Conservation (phyloP, 2,113 vertebrate species). For the Alces alces region DNA sequence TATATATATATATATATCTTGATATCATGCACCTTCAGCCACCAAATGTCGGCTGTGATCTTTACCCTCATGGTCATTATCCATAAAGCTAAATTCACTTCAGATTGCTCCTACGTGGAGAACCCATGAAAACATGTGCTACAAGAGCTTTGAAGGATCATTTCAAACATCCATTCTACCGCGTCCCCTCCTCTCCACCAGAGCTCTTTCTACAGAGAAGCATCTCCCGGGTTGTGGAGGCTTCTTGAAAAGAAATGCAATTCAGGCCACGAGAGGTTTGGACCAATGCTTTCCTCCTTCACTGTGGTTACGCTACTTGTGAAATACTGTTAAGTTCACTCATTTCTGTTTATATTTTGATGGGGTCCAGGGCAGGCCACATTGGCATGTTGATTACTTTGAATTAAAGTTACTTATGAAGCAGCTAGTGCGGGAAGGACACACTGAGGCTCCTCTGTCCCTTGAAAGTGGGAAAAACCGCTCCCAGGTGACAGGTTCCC, state of each 20-base stretch:
- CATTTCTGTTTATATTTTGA: background rate
- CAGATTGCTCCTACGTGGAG: background rate
- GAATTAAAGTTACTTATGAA: background rate
- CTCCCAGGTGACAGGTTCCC: background rate
- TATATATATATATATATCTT: background rate
- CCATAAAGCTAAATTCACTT: constrained; percentile 37
- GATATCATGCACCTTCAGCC: background rate
- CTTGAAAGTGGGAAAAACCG: background rate
- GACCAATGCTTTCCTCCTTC: background rate
- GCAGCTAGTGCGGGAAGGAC: background rate
- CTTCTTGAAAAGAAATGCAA: background rate
- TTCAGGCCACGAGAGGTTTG: background rate
- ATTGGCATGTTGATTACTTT: background rate
- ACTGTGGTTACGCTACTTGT: background rate
- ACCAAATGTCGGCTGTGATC: constrained; percentile 31
- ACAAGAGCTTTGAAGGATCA: constrained; percentile 52
- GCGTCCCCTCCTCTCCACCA: constrained; percentile 9
- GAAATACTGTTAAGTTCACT: background rate
- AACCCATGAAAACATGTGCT: background rate
- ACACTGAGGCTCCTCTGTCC: background rate
- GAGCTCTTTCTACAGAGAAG: constrained; percentile 26
- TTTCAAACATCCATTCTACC: constrained; percentile 41
- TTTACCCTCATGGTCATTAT: constrained; percentile 21
- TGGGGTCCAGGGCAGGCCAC: background rate
- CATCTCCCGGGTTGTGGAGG: background rate